Evolutionary conservation across 2,888 invertebrate species (phyloP).

Genomic region (Cosmia pyralina): DNA sequence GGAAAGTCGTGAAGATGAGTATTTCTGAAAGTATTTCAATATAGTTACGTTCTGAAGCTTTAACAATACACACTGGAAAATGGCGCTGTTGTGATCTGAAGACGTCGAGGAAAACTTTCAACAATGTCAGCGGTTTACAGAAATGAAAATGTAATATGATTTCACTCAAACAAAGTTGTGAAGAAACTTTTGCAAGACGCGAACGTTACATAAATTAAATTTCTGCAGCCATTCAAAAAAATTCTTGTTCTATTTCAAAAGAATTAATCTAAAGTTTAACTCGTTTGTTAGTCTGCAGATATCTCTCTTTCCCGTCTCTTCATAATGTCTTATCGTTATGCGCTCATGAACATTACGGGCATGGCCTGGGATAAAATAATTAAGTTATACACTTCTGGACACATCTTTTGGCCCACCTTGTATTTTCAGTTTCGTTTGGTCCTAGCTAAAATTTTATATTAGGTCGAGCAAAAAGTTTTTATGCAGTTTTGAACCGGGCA

Average conservation of each 20-base stretch:
- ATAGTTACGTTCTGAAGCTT: conserved; percentile 44
- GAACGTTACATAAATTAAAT: conserved; percentile 43
- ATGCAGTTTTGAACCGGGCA: too few species aligned
- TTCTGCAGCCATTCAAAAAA: conserved; percentile 48
- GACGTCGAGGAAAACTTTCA: conserved; percentile 31
- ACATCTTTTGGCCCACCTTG: too few species aligned
- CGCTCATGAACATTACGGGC: background rate
- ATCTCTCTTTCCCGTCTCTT: background rate
- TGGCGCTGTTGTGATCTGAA: conserved; percentile 1
- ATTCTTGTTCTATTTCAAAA: conserved; percentile 54
- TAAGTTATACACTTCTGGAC: too few species aligned
- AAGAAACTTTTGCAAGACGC: conserved; percentile 37
- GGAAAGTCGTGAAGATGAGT: conserved; percentile 70
- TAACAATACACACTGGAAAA: conserved; percentile 12
- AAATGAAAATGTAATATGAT: conserved; percentile 41
- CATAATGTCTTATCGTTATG: background rate
- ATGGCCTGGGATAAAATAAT: too few species aligned
- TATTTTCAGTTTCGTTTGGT: too few species aligned
- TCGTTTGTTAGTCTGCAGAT: conserved; percentile 23
- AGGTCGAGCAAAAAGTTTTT: too few species aligned
- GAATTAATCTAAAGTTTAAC: conserved; percentile 60
- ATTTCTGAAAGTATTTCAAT: conserved; percentile 79
- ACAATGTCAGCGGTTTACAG: conserved; percentile 21
- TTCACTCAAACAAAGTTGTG: conserved; percentile 34
- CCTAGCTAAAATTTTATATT: too few species aligned